Evolutionary conservation across 2,113 vertebrate genomes (phyloP).

Genomic region (Carlito syrichta): DNA sequence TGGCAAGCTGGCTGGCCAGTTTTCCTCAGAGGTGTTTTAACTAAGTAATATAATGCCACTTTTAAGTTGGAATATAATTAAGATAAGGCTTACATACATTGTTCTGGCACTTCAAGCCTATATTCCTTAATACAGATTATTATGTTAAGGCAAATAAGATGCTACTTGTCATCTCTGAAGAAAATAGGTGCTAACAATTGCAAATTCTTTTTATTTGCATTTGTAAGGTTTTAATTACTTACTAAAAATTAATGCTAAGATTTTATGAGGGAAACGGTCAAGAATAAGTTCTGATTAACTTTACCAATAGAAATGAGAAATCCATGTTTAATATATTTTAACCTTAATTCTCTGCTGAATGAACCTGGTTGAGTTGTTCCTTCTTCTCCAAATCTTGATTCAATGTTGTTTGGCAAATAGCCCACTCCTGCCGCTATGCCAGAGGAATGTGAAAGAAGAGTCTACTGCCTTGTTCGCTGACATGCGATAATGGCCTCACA

Average conservation of each 20-base stretch:
- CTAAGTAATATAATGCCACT: background rate
- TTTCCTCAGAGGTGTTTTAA: background rate
- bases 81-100: background rate
- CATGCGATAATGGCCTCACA: background rate
- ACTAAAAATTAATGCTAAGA: background rate
- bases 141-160: background rate
- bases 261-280: background rate
- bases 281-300: background rate
- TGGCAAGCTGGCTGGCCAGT: background rate
- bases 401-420: background rate
- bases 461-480: background rate
- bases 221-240: background rate
- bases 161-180: background rate
- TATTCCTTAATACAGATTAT: background rate
- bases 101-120: background rate
- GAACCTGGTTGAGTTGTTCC: background rate
- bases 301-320: background rate
- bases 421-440: background rate
- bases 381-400: background rate
- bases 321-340: background rate
- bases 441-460: background rate
- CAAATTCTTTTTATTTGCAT: background rate
- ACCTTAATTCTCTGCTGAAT: background rate
- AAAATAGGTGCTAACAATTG: background rate
- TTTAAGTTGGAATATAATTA: background rate